Evolutionary conservation across 1,140 invertebrate genomes (phyloP).

Genomic region (Heliconius eleuchia): DNA sequence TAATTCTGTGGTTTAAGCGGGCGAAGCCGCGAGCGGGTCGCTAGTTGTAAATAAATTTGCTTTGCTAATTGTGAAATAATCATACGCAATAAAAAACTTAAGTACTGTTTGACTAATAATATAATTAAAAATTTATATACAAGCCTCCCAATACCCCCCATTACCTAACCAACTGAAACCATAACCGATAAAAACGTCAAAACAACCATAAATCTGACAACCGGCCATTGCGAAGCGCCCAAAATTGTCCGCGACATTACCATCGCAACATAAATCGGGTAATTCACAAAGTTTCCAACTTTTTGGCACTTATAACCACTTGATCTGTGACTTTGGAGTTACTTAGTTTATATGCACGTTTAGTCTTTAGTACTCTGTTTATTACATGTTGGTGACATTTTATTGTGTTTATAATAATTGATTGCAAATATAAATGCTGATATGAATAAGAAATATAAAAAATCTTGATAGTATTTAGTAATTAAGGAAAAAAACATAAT

Average conservation of each 20-base stretch:
- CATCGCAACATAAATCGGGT: conserved; percentile 42
- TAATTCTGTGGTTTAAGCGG: too few species aligned
- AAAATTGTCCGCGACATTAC: conserved; percentile 45
- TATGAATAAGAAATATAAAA: neutral
- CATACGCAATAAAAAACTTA: too few species aligned
- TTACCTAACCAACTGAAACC: neutral
- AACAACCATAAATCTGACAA: conserved; percentile 13
- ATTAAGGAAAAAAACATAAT: too few species aligned
- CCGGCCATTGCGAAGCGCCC: conserved; percentile 34
- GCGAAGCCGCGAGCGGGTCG: too few species aligned
- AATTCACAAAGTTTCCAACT: conserved; percentile 41
- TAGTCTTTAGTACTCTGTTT: neutral
- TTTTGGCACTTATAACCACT: conserved; percentile 33
- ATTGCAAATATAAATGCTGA: neutral
- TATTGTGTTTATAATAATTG: neutral
- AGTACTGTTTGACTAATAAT: neutral
- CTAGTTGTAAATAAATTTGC: too few species aligned
- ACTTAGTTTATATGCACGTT: conserved; percentile 7
- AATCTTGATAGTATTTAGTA: neutral
- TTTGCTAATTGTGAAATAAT: too few species aligned
- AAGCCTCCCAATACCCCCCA: neutral
- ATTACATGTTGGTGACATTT: neutral
- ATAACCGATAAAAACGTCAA: conserved; percentile 23
- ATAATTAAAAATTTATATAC: neutral
- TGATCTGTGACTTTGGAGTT: conserved; percentile 9